These are phyloP conservation scores for Channallabes apus DNA, from an alignment of 2,797 vertebrate genomes.

Conservation along the genomic window DNA sequence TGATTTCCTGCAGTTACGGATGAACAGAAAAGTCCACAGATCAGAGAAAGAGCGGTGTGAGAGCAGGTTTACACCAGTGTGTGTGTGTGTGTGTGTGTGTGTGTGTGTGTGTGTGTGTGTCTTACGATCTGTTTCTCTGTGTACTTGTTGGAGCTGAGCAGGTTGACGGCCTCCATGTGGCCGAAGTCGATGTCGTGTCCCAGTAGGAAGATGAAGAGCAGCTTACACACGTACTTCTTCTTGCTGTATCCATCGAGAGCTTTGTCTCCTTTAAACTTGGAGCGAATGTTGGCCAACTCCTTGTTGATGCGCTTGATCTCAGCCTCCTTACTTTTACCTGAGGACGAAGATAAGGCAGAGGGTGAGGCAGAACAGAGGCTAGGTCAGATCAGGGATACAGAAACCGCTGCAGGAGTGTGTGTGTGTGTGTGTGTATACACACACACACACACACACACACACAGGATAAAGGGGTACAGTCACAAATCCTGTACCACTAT, in stretches of 20 bases:
- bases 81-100: not conserved
- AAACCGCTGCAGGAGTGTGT: no score
- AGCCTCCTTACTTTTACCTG: slow-evolving; percentile 93
- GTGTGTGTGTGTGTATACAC: not conserved
- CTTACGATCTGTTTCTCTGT: slow-evolving; percentile 92
- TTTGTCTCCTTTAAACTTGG: slow-evolving; percentile 89
- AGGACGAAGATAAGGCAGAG: not conserved
- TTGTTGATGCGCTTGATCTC: slow-evolving; percentile 94
- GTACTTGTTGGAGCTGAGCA: slow-evolving; percentile 92
- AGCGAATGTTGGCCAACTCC: slow-evolving; percentile 91
- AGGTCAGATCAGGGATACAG: not conserved
- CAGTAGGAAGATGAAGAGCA: slow-evolving; percentile 91
- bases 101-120: not conserved
- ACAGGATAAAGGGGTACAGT: not conserved
- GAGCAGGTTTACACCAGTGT: not conserved
- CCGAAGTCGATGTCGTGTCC: slow-evolving; percentile 92
- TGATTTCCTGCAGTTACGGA: not conserved
- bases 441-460: not conserved
- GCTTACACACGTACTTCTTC: slow-evolving; percentile 90
- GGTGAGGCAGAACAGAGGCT: not conserved
- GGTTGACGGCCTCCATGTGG: slow-evolving; percentile 92
- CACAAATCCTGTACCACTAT: not conserved
- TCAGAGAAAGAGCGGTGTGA: not conserved
- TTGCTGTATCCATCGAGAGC: slow-evolving; percentile 86
- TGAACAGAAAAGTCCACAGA: not conserved